Conservation (phyloP, 2,113 vertebrate species). For the Gymnorhina tibicen region DNA sequence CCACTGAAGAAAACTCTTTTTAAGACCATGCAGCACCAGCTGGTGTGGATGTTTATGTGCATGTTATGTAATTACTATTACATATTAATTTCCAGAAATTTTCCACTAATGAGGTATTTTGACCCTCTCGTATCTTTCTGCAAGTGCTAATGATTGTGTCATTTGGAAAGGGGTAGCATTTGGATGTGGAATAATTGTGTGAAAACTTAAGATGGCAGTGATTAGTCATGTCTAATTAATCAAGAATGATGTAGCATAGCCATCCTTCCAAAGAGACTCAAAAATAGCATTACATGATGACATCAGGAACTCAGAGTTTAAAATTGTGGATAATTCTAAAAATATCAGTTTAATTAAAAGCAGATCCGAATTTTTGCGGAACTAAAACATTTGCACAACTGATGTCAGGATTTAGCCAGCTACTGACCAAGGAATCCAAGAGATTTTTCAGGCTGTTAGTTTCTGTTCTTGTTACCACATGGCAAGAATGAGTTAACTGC, state of each 20-base stretch:
- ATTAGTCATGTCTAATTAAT: background rate
- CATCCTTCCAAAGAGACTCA: background rate
- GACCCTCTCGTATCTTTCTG: background rate
- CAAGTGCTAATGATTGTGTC: background rate
- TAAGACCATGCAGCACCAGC: background rate
- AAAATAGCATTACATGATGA: background rate
- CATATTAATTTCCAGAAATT: background rate
- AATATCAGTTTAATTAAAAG: background rate
- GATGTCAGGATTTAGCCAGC: background rate
- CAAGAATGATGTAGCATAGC: background rate
- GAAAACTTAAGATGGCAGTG: background rate
- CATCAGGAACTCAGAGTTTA: background rate
- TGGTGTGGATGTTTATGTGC: background rate
- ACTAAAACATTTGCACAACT: background rate
- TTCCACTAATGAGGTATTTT: background rate
- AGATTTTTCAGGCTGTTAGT: background rate
- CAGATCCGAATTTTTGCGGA: background rate
- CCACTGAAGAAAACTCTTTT: background rate
- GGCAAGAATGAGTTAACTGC: background rate
- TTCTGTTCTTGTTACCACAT: background rate
- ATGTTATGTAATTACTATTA: background rate
- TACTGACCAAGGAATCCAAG: background rate
- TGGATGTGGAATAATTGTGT: background rate
- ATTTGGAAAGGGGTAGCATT: background rate
- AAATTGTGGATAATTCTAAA: background rate